phyloP scores from a whole-genome alignment of 1,140 invertebrate genomes.

The Drosophila repletoides region DNA sequence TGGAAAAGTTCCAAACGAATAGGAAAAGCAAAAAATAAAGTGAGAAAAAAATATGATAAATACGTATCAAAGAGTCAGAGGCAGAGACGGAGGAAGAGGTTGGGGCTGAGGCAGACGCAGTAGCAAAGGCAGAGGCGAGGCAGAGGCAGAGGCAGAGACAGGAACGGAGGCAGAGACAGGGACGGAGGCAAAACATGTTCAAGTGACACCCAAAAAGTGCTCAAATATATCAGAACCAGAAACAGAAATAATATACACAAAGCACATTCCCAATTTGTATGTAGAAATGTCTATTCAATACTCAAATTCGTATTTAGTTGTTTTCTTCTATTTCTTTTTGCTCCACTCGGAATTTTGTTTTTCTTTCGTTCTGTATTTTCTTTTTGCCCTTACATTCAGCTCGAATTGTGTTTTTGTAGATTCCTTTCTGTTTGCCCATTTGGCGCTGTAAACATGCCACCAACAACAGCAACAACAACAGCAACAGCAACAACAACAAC shows the following conservation, averaged over 20 bases:
- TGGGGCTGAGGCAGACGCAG: too few species aligned
- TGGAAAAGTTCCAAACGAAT: conserved; percentile 30
- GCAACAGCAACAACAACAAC: too few species aligned
- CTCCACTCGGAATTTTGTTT: background rate
- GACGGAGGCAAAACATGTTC: conserved; percentile 21
- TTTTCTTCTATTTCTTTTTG: too few species aligned
- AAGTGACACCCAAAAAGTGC: conserved; percentile 34
- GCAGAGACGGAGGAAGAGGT: too few species aligned
- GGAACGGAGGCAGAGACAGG: too few species aligned
- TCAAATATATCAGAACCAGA: conserved; percentile 13
- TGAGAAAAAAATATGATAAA: conserved; percentile 2
- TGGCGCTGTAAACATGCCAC: conserved; percentile 40
- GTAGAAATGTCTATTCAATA: conserved; percentile 12
- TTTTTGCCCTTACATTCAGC: conserved; percentile 11
- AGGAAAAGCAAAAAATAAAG: background rate
- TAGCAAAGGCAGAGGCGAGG: conserved; percentile 14
- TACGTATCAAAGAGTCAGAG: conserved; percentile 7
- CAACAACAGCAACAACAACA: too few species aligned
- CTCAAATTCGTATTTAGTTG: conserved; percentile 3
- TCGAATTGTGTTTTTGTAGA: conserved; percentile 28
- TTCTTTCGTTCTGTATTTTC: background rate
- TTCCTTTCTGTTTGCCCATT: conserved; percentile 32
- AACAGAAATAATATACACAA: too few species aligned
- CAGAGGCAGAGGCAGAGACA: too few species aligned
- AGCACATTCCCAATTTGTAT: conserved; percentile 18